These are phyloP conservation scores for Clamator glandarius DNA, from an alignment of 2,797 vertebrate genomes.

Conservation along the genomic window DNA sequence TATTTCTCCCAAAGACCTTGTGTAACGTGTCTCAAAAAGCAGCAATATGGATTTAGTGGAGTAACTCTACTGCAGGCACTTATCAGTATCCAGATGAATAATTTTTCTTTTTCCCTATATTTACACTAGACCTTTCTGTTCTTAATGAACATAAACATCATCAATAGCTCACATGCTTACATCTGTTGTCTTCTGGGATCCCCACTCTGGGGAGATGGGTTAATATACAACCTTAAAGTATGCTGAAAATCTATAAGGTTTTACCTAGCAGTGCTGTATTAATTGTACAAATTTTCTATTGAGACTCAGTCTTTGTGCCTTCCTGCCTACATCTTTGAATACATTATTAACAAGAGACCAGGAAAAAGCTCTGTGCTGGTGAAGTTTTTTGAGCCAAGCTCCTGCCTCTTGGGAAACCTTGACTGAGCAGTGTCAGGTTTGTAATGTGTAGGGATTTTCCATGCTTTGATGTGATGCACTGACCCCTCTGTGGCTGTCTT, in stretches of 20 bases:
- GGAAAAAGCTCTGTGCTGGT: not conserved
- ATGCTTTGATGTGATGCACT: not conserved
- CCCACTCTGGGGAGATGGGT: not conserved
- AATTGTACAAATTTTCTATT: not conserved
- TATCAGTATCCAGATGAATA: not conserved
- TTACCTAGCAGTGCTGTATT: not conserved
- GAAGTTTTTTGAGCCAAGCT: not conserved
- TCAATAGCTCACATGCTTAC: not conserved
- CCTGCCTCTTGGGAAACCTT: rapidly evolving
- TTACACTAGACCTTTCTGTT: not conserved
- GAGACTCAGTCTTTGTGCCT: not conserved
- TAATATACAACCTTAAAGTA: not conserved
- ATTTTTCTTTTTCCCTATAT: not conserved
- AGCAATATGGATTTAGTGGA: not conserved
- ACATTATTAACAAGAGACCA: not conserved
- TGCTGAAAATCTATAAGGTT: not conserved
- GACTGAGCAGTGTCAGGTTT: not conserved
- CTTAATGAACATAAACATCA: not conserved
- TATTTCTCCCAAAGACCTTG: not conserved
- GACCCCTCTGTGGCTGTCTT: not conserved
- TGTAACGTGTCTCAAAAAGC: not conserved
- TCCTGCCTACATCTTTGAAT: not conserved
- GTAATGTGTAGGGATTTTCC: not conserved
- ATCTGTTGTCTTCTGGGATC: not conserved
- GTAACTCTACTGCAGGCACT: not conserved